Conservation (phyloP, 2,113 vertebrate species). For the Poecile atricapillus region DNA sequence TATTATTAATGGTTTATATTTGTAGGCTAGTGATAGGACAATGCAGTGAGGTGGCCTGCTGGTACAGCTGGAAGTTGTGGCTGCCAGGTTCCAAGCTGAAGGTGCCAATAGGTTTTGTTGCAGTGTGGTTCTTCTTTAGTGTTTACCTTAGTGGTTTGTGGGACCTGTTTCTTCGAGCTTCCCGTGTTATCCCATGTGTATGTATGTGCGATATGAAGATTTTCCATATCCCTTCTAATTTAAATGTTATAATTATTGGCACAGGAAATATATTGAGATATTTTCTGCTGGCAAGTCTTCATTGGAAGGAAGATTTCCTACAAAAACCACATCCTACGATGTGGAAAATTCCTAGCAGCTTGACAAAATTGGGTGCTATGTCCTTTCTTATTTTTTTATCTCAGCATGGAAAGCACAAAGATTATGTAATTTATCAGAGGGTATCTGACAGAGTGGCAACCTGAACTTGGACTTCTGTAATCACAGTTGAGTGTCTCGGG, state of each 20-base stretch:
- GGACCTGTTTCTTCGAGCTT: neutral
- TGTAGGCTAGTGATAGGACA: neutral
- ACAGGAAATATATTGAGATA: neutral
- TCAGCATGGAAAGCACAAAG: neutral
- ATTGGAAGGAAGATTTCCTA: neutral
- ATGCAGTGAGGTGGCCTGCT: neutral
- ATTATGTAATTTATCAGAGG: neutral
- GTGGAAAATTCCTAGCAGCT: neutral
- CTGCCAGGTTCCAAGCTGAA: neutral
- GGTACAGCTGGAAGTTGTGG: neutral
- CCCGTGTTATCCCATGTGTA: neutral
- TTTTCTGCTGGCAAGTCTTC: neutral
- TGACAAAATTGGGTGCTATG: neutral
- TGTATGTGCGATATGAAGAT: neutral
- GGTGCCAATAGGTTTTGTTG: neutral
- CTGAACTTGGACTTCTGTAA: constrained; percentile 19
- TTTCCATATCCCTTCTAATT: neutral
- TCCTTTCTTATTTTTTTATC: neutral
- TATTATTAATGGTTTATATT: neutral
- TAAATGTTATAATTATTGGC: neutral
- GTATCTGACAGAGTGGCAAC: neutral
- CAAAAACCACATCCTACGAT: neutral
- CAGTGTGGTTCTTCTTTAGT: neutral
- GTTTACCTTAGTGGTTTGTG: neutral
- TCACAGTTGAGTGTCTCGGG: neutral